A percentile compares a stretch with the other conserved stretches of the same genome.
Evolutionary conservation across 23 tunicate genomes (phyloP).

Genomic region (Ascidia mentula): DNA sequence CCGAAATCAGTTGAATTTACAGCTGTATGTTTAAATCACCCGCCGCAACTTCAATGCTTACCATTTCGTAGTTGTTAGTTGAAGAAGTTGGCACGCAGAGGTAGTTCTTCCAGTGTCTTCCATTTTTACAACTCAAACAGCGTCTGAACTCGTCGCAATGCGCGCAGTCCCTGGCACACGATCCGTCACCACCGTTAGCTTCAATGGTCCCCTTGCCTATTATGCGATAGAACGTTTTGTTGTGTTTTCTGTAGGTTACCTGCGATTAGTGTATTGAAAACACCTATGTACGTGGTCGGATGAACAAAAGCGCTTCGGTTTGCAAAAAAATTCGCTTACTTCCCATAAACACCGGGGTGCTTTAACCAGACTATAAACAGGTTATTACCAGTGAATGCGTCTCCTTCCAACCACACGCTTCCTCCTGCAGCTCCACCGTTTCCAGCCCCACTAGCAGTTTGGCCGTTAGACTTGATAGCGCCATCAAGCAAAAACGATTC

Average conservation of each 20-base stretch:
- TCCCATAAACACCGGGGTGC: too few relatives aligned
- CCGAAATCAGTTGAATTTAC: neutral
- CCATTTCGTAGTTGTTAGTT: conserved; percentile 13
- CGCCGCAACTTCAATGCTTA: too few relatives aligned
- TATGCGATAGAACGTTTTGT: too few relatives aligned
- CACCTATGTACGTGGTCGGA: too few relatives aligned
- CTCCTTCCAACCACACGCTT: conserved; percentile 20
- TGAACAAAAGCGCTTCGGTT: too few relatives aligned
- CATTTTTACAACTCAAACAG: neutral
- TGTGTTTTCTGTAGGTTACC: too few relatives aligned
- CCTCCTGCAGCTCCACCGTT: conserved; percentile 33
- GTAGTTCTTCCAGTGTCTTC: conserved; percentile 7
- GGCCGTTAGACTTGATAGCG: conserved; percentile 1
- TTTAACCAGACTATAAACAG: too few relatives aligned
- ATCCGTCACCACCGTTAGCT: conserved; percentile 29
- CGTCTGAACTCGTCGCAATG: conserved; percentile 20
- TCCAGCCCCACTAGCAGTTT: conserved; percentile 6
- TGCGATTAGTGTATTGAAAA: too few relatives aligned
- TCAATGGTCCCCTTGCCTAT: conserved; percentile 17
- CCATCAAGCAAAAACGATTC: conserved; percentile 16
- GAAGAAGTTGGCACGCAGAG: neutral
- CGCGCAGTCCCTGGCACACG: conserved; percentile 4
- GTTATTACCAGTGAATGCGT: conserved; percentile 14
- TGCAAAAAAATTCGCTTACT: too few relatives aligned
- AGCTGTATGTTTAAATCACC: too few relatives aligned